Conservation (phyloP, 1,140 invertebrate genomes). For the Choristoneura fumiferana region DNA sequence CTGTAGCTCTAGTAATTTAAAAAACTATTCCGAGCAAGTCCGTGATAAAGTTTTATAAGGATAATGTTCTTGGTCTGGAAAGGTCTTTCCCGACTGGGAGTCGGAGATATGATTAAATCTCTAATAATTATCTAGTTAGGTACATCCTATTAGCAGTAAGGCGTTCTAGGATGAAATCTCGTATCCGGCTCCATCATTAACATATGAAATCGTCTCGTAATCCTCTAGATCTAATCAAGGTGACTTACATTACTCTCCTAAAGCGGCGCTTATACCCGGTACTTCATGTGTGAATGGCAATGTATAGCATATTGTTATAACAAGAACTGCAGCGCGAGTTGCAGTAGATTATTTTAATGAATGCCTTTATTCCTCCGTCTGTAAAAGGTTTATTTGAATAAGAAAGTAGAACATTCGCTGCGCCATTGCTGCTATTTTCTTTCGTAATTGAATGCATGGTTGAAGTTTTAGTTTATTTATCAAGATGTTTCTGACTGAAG, state of each 20-base stretch:
- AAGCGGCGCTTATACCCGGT: neutral
- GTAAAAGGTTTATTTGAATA: slow-evolving; percentile 60
- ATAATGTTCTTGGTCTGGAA: no score
- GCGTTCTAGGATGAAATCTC: neutral
- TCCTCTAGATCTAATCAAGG: neutral
- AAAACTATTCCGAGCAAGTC: no score
- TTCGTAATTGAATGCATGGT: slow-evolving; percentile 64
- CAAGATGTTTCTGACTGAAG: no score
- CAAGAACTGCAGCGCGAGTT: slow-evolving; percentile 30
- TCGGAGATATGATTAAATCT: slow-evolving; percentile 7
- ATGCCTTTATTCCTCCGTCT: slow-evolving; percentile 54
- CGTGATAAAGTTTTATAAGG: no score
- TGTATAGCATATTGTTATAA: slow-evolving; percentile 20
- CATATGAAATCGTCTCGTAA: slow-evolving; percentile 1
- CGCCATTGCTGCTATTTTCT: slow-evolving; percentile 50
- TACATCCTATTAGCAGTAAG: slow-evolving; percentile 6
- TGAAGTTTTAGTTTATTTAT: slow-evolving; percentile 39
- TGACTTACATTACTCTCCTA: neutral
- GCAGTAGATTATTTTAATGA: slow-evolving; percentile 62
- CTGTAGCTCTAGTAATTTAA: neutral
- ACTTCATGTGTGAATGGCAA: no score
- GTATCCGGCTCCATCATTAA: neutral
- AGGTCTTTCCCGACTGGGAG: no score
- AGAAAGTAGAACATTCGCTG: slow-evolving; percentile 61
- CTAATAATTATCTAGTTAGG: neutral